Base-by-base conservation (phyloP, 2,113 vertebrate genomes). In the Silurus meridionalis region DNA sequence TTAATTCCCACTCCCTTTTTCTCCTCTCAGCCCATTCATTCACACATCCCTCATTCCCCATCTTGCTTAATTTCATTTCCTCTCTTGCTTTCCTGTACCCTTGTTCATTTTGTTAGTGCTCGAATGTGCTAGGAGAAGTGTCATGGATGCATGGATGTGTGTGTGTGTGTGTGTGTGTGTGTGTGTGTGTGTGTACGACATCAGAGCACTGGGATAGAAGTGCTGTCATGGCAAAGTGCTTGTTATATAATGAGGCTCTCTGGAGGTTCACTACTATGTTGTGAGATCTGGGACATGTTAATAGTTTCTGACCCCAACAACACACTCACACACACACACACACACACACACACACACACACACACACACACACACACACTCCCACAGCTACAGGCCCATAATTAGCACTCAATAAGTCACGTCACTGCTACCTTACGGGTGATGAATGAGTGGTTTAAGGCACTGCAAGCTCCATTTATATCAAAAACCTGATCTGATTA, bases 401-500 rank as follows among this genome's bases (percentile, higher is more conserved):
- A 75, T 75, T 75, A 52, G 48, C 72, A 19, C 72, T 75, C 48
- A 75, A 8, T 52, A 74, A 67, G 4, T 58, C 64, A 11, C 55
- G 80, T 9, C 77, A 80, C 60, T 60, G 57, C 79, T 23, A 37
- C 57, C 58, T 23, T 81, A 63, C 0, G 21, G 5, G 58, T 81
- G 80, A 82, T 64, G 64, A 82, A 82, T 82, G 28, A 63, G 46
- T 48, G 28, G 3, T 80, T 80, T 60, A 19, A 58, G 28, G 57
- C 37, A 46, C 58, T 81, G 19, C 79, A 81, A 50, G 58, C 57
- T 64, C 19, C 71, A 74, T 74, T 75, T 75, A 75, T n/a, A n/a
- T 14, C 21, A 4, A 13, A 82, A 63, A 23, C 80, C 23, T 14
- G 58, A 48, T 82, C 5, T 63, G 19, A 64, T 82, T 64, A 82